Conservation (phyloP, 2,797 vertebrate genomes). For the Sebastiscus tertius region DNA sequence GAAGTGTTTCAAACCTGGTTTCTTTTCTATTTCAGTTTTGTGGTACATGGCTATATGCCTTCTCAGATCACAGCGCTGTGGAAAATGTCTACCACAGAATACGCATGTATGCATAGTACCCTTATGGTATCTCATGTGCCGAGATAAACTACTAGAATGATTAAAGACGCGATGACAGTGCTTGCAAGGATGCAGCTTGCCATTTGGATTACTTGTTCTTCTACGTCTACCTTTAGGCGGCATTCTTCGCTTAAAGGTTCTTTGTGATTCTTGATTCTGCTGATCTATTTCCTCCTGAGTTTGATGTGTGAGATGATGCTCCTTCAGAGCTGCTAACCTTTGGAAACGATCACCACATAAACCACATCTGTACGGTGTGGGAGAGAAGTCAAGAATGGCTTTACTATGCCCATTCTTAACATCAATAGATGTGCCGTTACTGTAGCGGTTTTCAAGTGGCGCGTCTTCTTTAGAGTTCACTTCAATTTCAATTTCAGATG, state of each 20-base stretch:
- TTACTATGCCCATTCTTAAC: constrained; percentile 51
- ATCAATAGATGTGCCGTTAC: constrained; percentile 61
- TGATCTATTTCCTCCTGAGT: constrained; percentile 78
- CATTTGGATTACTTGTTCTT: constrained; percentile 65
- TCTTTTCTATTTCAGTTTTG: constrained; percentile 76
- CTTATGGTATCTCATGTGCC: constrained; percentile 87
- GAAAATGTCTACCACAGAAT: constrained; percentile 84
- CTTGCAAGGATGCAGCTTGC: constrained; percentile 83
- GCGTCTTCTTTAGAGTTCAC: constrained; percentile 49
- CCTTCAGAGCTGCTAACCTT: constrained; percentile 76
- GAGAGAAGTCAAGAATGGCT: constrained; percentile 36
- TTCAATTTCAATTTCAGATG: constrained; percentile 57
- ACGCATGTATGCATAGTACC: constrained; percentile 84
- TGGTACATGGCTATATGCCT: constrained; percentile 84
- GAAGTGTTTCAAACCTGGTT: constrained; percentile 64
- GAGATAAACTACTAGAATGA: constrained; percentile 86
- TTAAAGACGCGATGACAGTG: constrained; percentile 84
- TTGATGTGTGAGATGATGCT: constrained; percentile 82
- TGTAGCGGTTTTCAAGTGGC: constrained; percentile 50
- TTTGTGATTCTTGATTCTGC: constrained; percentile 68
- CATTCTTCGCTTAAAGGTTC: constrained; percentile 49
- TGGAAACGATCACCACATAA: constrained; percentile 83
- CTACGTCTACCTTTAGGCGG: constrained; percentile 64
- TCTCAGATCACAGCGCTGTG: constrained; percentile 84
- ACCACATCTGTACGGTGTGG: constrained; percentile 82